Evolutionary conservation across 2,113 vertebrate species (phyloP), one percentile per base, ranked within the genome.

Genomic region (Psammodynastes pulverulentus): DNA sequence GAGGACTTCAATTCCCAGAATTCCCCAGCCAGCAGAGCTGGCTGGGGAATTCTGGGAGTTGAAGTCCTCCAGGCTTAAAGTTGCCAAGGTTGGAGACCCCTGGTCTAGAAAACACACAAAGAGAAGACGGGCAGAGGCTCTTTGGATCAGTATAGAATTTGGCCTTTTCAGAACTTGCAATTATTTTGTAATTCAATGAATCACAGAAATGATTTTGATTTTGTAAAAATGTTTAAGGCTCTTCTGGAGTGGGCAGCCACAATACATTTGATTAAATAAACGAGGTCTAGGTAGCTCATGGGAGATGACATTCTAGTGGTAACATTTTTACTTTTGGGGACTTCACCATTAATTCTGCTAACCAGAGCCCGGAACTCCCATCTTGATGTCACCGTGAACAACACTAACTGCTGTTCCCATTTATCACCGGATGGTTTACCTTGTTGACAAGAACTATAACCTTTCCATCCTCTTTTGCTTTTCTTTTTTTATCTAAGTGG

Each of bases 371-470:
- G 24, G 19, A 9, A 53, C 49, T 67, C 23, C 43, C 45, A 45
- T 26, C 45, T 9, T 89, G 45, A 46, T n/a, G 45, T 26, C 29
- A 84, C 49, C 49, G 2, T 9, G 6, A 5, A 72, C 34, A 39
- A 21, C 17, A 79, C 4, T 9, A 79, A 79, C 3, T 89, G 56
- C 8, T 48, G 45, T 17, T 51, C 84, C 67, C 49, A 53, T 48
- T 52, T 34, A 39, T 79, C 48, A 52, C 8, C 8, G 46, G 90
- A 39, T 1, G 79, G 39, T 84, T 51, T 98, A 99, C 99, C 99
- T 99, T 99, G 96, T 99, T 99, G 92, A 99, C 99, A 95, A 99
- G 98, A 48, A 99, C 97, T 21, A 99, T 98, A 91, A 98, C 99
- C 97, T 99, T 99, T 94, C 98, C 98, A 26, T 93, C 92, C 67